These are phyloP conservation scores for Pseudopipra pipra DNA, from an alignment of 2,113 vertebrate genomes.

Conservation along the genomic window DNA sequence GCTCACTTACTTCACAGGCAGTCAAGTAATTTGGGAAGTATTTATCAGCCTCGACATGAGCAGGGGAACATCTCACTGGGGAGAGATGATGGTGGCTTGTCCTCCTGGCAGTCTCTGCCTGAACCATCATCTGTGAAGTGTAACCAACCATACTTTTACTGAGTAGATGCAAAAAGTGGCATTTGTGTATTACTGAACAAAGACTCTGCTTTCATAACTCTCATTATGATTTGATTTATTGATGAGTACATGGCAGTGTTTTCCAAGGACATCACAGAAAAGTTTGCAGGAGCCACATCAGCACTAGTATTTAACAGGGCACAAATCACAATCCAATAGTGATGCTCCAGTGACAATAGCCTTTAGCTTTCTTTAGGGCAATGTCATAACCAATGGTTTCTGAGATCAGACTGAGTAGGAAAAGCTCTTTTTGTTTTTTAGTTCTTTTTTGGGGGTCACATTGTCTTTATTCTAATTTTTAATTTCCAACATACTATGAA, in stretches of 20 bases:
- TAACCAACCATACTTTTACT: background rate
- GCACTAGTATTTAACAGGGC: background rate
- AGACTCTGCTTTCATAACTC: background rate
- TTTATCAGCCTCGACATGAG: background rate
- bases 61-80: background rate
- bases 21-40: background rate
- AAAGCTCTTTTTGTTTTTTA: background rate
- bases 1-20: background rate
- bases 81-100: background rate
- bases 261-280: background rate
- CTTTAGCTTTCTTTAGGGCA: background rate
- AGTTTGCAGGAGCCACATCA: background rate
- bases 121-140: background rate
- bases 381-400: background rate
- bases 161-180: background rate
- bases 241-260: background rate
- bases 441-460: background rate
- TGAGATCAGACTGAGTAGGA: background rate
- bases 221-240: background rate
- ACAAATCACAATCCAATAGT: background rate
- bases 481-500: background rate
- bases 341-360: background rate
- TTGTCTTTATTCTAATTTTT: background rate
- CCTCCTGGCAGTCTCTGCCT: background rate
- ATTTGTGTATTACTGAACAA: background rate